phyloP scores from a whole-genome alignment of 2,797 vertebrate genomes.

The Peromyscus eremicus region DNA sequence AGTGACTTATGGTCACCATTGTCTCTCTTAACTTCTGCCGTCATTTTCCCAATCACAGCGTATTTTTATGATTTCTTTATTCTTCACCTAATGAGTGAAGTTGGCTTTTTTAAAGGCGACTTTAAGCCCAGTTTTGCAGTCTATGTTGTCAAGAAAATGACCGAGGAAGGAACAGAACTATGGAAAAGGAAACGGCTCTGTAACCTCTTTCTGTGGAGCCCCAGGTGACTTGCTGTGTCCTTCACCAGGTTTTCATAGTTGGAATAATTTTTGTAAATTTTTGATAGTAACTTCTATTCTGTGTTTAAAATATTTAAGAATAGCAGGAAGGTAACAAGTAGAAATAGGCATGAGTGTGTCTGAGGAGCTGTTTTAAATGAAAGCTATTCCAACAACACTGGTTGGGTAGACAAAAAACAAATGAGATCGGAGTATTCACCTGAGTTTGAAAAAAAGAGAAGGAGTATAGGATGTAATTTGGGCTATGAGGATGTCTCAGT shows the following conservation, averaged over 20 bases:
- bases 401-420: slow-evolving; percentile 35
- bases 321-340: slow-evolving; percentile 24
- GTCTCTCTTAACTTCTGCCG: slow-evolving; percentile 57
- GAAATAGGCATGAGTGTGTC: slow-evolving; percentile 6
- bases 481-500: not conserved
- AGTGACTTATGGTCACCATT: slow-evolving; percentile 67
- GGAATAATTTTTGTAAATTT: slow-evolving; percentile 41
- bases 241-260: not conserved
- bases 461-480: not conserved
- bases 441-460: not conserved
- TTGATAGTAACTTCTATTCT: slow-evolving; percentile 7
- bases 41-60: slow-evolving; percentile 67
- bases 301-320: not conserved
- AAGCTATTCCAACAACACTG: not conserved
- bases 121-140: not conserved
- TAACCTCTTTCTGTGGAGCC: not conserved
- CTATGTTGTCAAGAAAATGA: not conserved
- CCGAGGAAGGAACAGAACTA: not conserved
- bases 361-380: not conserved
- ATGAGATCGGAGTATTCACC: slow-evolving; percentile 28
- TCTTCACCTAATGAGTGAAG: slow-evolving; percentile 39
- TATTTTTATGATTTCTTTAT: slow-evolving; percentile 40
- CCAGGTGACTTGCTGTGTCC: not conserved
- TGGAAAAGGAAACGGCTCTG: not conserved
- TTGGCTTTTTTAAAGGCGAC: slow-evolving; percentile 28